Base-by-base conservation (phyloP, 2,888 invertebrate genomes). In the Hipparchia sbordonii region DNA sequence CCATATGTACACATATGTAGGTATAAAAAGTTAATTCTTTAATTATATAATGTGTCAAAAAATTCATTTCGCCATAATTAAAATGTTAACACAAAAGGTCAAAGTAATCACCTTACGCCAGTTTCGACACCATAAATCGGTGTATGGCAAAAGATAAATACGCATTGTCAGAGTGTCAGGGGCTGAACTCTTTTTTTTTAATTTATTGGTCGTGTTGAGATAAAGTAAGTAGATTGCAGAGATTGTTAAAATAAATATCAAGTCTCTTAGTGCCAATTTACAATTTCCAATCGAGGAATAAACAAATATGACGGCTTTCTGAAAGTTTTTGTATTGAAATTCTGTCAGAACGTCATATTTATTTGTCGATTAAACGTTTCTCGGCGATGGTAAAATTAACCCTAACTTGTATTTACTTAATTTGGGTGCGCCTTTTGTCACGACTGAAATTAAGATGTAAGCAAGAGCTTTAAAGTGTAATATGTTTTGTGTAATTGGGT, bases 401-500 rank as follows among this genome's bases (percentile, higher is more conserved):
- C 39, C 39, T 39, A 39, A 12, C n/a, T n/a, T 5, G 10, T 54
- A n/a, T 5, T n/a, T 54, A 5, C 5, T n/a, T n/a, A 54, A 4
- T 39, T 39, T 39, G 5, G 39, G 39, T 39, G 39, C 39, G 39
- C 39, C 39, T 39, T 39, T 39, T 39, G 39, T 39, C 39, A 4
- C 39, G 39, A 39, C 2, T 39, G 39, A 39, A 39, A 39, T 39
- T 39, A 39, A 39, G 39, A 39, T 39, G 5, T 39, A 39, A 39
- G 39, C 2, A 39, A 72, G 68, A 75, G 60, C 68, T 74, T 73
- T 63, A 74, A 77, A 75, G 76, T 70, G 68, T 70, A 71, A 72
- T 72, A 74, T 82, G 82, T 82, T 80, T 78, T 74, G 77, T 83
- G 85, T 89, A 91, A 92, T 91, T 91, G 87, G 91, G 89, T 89